A percentile compares a stretch with the other conserved stretches of the same genome.
Evolutionary conservation across 2,888 invertebrate genomes (phyloP).

Genomic region (Drosophila basisetae): DNA sequence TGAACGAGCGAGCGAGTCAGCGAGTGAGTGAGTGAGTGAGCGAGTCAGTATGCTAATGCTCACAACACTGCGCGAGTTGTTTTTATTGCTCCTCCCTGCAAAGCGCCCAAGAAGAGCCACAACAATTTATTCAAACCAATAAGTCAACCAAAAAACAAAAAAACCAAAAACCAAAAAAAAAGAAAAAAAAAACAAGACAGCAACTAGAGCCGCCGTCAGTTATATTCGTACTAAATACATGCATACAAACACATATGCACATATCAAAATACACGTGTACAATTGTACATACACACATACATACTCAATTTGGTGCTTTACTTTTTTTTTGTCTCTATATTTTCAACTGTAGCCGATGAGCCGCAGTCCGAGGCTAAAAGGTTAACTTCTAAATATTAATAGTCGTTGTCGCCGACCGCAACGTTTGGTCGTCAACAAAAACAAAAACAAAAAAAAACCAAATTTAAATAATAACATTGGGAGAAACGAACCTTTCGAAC

Average conservation of each 20-base stretch:
- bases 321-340: slow-evolving; percentile 50
- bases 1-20: slow-evolving; percentile 2
- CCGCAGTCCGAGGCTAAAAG: slow-evolving; percentile 81
- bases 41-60: slow-evolving; percentile 10
- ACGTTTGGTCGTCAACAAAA: slow-evolving; percentile 58
- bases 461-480: slow-evolving; percentile 41
- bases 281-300: slow-evolving; percentile 26
- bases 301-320: slow-evolving; percentile 42
- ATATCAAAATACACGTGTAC: slow-evolving; percentile 19
- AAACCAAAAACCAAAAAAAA: slow-evolving; percentile 6
- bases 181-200: slow-evolving; percentile 11
- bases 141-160: background rate
- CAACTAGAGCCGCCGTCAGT: slow-evolving; percentile 36
- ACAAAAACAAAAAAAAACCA: slow-evolving; percentile 28
- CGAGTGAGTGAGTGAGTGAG: slow-evolving; percentile 17
- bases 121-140: slow-evolving; percentile 22
- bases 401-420: slow-evolving; percentile 72
- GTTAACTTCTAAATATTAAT: slow-evolving; percentile 85
- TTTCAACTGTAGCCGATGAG: slow-evolving; percentile 72
- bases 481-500: slow-evolving; percentile 47
- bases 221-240: slow-evolving; percentile 36
- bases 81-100: slow-evolving; percentile 12
- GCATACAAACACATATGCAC: slow-evolving; percentile 7
- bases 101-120: slow-evolving; percentile 12
- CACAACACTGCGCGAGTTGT: slow-evolving; percentile 9